Conservation (phyloP, 2,888 invertebrate genomes). For the Theretra japonica region DNA sequence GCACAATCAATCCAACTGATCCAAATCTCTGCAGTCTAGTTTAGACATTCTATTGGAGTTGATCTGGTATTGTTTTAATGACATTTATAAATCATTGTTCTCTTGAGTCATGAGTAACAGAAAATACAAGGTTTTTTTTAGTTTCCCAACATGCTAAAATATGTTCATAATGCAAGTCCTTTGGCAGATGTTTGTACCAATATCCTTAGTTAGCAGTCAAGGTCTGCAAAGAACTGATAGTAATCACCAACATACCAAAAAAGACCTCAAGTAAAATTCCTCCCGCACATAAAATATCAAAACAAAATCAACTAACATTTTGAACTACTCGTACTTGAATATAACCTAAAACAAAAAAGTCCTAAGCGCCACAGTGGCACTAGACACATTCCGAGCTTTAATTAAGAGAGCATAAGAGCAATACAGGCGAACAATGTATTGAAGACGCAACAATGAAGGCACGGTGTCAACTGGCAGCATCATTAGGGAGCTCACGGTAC, state of each 20-base stretch:
- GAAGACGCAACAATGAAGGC: conserved; percentile 10
- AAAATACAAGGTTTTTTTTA: too few relatives aligned
- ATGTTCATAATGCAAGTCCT: too few relatives aligned
- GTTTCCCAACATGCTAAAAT: too few relatives aligned
- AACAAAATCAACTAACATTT: not conserved
- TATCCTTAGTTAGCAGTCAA: too few relatives aligned
- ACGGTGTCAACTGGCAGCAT: not conserved
- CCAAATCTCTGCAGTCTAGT: not conserved
- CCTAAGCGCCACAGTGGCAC: not conserved
- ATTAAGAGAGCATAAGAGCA: conserved; percentile 16
- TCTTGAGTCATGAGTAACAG: too few relatives aligned
- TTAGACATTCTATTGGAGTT: not conserved
- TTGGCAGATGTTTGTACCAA: too few relatives aligned
- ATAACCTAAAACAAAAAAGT: not conserved
- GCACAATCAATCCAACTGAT: not conserved
- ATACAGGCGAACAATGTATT: not conserved
- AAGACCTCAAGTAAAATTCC: too few relatives aligned
- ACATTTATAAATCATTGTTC: too few relatives aligned
- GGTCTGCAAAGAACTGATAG: too few relatives aligned
- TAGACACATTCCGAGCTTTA: not conserved
- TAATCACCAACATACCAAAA: too few relatives aligned
- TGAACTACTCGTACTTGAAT: not conserved
- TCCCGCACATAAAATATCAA: not conserved
- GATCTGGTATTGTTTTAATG: not conserved
- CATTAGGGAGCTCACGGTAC: not conserved